These are phyloP conservation scores for Nemopilema nomurai DNA, from an alignment of 30 jellyfish, hydroid and myxozoan species.

Conservation along the genomic window DNA sequence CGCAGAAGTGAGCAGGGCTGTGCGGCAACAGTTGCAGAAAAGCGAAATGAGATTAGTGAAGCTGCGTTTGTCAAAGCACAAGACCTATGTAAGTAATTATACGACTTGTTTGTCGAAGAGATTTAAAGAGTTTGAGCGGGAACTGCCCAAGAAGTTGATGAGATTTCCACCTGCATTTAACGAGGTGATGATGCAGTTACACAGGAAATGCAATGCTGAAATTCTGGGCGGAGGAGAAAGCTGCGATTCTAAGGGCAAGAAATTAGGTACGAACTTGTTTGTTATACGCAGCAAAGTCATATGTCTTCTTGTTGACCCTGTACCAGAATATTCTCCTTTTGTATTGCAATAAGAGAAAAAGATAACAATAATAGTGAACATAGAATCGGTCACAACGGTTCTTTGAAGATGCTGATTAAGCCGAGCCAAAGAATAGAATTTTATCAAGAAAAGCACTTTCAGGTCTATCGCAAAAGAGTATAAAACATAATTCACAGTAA, in stretches of 20 bases:
- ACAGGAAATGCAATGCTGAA: conserved; percentile 33
- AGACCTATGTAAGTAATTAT: conserved; percentile 25
- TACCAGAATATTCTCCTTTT: not conserved
- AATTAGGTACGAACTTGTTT: conserved; percentile 11
- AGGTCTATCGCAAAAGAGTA: no score
- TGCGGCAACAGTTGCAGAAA: not conserved
- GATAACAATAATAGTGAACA: no score
- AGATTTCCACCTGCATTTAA: conserved; percentile 21
- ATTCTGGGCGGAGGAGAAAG: conserved; percentile 22
- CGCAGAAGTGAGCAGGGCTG: conserved; percentile 4
- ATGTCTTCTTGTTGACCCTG: not conserved
- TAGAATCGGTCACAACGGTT: no score
- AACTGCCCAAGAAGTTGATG: not conserved
- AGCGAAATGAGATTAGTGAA: conserved; percentile 6
- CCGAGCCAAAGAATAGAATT: no score
- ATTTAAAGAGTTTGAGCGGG: conserved; percentile 1
- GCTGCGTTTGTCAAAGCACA: conserved; percentile 11
- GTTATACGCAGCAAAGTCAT: no score
- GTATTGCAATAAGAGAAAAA: no score
- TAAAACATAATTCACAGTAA: no score
- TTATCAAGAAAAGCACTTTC: no score
- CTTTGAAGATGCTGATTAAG: no score
- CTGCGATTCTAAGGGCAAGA: not conserved
- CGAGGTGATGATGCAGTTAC: conserved; percentile 40
- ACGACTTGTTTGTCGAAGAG: conserved; percentile 33